phyloP scores from a whole-genome alignment of 2,113 vertebrate genomes.

The Alaudala cheleensis region DNA sequence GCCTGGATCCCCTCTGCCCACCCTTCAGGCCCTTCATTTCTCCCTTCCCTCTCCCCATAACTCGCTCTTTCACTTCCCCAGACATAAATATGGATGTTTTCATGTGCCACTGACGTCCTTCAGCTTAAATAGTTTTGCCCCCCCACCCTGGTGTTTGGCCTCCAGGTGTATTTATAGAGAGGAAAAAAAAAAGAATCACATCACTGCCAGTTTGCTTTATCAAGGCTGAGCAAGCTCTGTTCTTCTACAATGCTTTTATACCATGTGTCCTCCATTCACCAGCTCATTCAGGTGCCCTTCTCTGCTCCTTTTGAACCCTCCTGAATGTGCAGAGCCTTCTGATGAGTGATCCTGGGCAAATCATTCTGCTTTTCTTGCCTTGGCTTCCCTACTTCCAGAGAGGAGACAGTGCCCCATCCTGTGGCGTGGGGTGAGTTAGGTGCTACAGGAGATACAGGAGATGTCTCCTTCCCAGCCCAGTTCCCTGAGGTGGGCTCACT shows the following conservation, averaged over 20 bases:
- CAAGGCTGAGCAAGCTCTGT: not conserved
- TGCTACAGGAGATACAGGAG: not conserved
- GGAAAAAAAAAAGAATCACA: not conserved
- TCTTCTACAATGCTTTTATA: not conserved
- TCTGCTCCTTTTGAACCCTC: not conserved
- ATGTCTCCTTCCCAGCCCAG: not conserved
- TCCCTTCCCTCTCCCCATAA: not conserved
- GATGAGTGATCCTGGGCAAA: not conserved
- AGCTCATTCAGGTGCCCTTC: not conserved
- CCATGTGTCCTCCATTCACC: not conserved
- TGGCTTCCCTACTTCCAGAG: not conserved
- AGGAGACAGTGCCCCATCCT: not conserved
- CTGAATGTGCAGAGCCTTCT: not conserved
- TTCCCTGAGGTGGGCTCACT: not conserved
- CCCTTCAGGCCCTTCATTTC: not conserved
- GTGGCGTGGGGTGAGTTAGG: not conserved
- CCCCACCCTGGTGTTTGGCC: not conserved
- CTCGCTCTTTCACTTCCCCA: not conserved
- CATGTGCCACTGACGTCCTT: not conserved
- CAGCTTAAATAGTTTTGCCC: not conserved
- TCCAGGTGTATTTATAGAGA: constrained; percentile 37
- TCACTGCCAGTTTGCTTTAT: not conserved
- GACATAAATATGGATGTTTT: not conserved
- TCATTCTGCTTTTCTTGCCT: not conserved
- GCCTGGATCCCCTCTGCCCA: not conserved